These are phyloP conservation scores for Galendromus occidentalis DNA, from an alignment of 1,140 invertebrate genomes.

Conservation along the genomic window DNA sequence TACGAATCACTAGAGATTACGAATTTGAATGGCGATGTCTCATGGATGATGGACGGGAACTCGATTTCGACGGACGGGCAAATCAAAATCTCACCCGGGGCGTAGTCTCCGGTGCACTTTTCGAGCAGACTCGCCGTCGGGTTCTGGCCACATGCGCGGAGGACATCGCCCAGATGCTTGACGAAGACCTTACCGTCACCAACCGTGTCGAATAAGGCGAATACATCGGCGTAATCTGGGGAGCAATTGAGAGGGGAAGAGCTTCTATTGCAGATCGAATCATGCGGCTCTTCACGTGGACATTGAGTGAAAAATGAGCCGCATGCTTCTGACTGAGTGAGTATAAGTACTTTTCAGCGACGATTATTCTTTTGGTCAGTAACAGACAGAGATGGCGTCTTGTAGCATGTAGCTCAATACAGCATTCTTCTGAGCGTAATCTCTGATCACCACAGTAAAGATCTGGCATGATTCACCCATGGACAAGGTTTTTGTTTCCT, in stretches of 20 bases:
- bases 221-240: constrained; percentile 84
- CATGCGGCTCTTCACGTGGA: too few species aligned
- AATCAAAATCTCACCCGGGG: neutral
- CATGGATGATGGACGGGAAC: neutral
- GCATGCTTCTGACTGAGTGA: too few species aligned
- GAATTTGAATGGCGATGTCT: neutral
- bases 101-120: constrained; percentile 40
- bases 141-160: constrained; percentile 87
- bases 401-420: too few species aligned
- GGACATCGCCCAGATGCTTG: constrained; percentile 81
- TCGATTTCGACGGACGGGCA: neutral
- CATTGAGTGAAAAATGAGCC: too few species aligned
- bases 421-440: too few species aligned
- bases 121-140: constrained; percentile 94
- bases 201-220: constrained; percentile 84
- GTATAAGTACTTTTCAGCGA: too few species aligned
- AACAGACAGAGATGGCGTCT: too few species aligned
- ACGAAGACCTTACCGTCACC: constrained; percentile 95
- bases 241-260: constrained; percentile 49
- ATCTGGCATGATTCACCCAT: too few species aligned
- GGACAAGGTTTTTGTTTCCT: too few species aligned
- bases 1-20: neutral
- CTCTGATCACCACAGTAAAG: too few species aligned
- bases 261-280: too few species aligned
- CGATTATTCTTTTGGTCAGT: too few species aligned